phyloP scores from a whole-genome alignment of 1,140 invertebrate species.

The Caerostris extrusa region DNA sequence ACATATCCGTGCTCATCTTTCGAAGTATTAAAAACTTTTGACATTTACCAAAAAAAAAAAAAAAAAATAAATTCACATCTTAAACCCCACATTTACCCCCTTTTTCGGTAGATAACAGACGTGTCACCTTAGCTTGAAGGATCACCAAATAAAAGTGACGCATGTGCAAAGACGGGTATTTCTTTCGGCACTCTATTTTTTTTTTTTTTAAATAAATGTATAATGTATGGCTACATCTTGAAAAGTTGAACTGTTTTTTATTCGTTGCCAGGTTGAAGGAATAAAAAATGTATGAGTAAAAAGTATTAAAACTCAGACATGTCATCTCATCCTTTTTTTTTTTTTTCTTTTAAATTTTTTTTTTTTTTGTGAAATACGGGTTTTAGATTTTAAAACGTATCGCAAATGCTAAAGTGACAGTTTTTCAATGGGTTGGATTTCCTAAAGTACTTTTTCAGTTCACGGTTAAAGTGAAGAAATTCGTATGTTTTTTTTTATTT shows the following conservation, averaged over 20 bases:
- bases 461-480: background rate
- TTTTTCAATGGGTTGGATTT: conserved; percentile 24
- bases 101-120: conserved; percentile 33
- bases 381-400: conserved; percentile 48
- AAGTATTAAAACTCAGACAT: conserved; percentile 41
- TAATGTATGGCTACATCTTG: conserved; percentile 45
- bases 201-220: conserved; percentile 38
- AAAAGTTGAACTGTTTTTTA: conserved; percentile 43
- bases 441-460: background rate
- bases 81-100: background rate
- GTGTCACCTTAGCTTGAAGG: conserved; percentile 55
- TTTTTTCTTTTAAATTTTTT: background rate
- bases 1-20: too few species aligned
- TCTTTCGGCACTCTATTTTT: background rate
- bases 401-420: conserved; percentile 15
- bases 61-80: background rate
- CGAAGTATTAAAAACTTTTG: too few species aligned
- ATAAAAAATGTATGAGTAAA: conserved; percentile 18
- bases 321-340: conserved; percentile 3
- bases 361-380: background rate
- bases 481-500: background rate
- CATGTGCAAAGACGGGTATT: conserved; percentile 23
- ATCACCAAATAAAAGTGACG: conserved; percentile 72
- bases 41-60: background rate
- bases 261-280: background rate